Evolutionary conservation across 2,888 invertebrate species (phyloP), one percentile per base, ranked within the genome.

Genomic region (Xanthia icteritia): DNA sequence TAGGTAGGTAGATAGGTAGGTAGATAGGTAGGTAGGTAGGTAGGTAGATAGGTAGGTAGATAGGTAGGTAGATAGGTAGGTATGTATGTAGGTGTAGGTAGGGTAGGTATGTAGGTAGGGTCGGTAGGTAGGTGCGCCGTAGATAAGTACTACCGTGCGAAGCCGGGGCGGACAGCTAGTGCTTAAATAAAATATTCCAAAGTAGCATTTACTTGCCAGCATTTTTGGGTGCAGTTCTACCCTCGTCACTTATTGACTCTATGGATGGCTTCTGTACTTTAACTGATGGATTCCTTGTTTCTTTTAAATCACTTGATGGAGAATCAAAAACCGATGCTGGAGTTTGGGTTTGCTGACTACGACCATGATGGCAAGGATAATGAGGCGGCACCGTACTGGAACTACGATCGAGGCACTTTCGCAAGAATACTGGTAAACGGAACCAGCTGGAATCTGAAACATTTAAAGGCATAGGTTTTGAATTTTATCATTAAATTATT

Each of bases 241-340:
- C 23, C 31, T 54, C 42, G 20, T 42, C 36, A 54, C 5, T 17
- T 60, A 36, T 27, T 54, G 31, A 42, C 13, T 45, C 68, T 36
- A 39, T 60, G 23, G n/a, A 54, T 23, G 45, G 20, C 36, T 45
- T 76, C 20, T 76, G 63, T 54, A 56, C 64, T 61, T 67, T 65
- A 42, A 0, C 60, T 36, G 58, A 51, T 48, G 17, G 48, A 76
- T 76, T 20, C 31, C 11, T 75, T 9, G 17, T 63, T 31, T 23
- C 31, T 51, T 51, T 31, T 23, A 39, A 42, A 42, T 51, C 48
- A 31, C 51, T 8, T 61, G 31, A 1, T 11, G 31, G 2, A 48
- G 11, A n/a, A 15, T 13, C 23, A 63, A 13, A 13, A 23, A 5
- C 15, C 23, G 17, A 23, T 54, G 11, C n/a, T 45, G 15, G 5